A percentile compares a stretch with the other conserved stretches of the same genome.
Conservation (phyloP, 2,113 vertebrate genomes). For the Pelodiscus sinensis region DNA sequence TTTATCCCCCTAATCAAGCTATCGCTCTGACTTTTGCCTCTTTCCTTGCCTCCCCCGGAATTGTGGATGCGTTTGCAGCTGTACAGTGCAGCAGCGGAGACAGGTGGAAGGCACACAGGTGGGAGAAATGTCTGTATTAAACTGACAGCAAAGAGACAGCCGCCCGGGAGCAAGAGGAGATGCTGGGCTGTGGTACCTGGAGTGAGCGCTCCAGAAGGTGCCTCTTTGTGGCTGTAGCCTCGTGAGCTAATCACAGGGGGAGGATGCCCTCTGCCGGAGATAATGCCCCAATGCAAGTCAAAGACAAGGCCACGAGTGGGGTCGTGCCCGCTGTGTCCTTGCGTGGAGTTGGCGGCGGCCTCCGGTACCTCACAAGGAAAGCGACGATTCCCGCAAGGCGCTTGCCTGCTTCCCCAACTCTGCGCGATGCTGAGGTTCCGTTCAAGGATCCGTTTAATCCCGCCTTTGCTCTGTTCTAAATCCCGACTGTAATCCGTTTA, state of each 20-base stretch:
- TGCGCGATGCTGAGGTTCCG: not conserved
- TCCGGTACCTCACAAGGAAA: not conserved
- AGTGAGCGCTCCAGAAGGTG: not conserved
- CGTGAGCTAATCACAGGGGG: not conserved
- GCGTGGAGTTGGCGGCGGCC: not conserved
- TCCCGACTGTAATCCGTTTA: constrained; percentile 28
- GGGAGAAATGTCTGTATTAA: not conserved
- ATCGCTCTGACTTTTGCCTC: not conserved
- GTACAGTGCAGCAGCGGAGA: not conserved
- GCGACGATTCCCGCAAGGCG: not conserved
- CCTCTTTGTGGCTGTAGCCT: not conserved
- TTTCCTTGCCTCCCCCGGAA: not conserved
- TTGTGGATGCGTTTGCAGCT: not conserved
- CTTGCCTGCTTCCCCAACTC: rapidly evolving
- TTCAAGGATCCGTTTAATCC: not conserved
- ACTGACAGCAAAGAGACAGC: not conserved
- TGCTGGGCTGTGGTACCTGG: not conserved
- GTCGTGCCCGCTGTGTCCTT: not conserved
- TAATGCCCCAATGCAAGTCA: not conserved
- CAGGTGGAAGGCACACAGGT: not conserved
- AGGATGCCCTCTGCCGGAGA: not conserved
- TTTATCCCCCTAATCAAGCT: not conserved
- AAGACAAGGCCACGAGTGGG: not conserved
- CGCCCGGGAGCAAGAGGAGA: not conserved
- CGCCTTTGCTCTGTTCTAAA: constrained; percentile 4